Conservation (phyloP, 2,888 invertebrate species). For the Odontomyia ornata region DNA sequence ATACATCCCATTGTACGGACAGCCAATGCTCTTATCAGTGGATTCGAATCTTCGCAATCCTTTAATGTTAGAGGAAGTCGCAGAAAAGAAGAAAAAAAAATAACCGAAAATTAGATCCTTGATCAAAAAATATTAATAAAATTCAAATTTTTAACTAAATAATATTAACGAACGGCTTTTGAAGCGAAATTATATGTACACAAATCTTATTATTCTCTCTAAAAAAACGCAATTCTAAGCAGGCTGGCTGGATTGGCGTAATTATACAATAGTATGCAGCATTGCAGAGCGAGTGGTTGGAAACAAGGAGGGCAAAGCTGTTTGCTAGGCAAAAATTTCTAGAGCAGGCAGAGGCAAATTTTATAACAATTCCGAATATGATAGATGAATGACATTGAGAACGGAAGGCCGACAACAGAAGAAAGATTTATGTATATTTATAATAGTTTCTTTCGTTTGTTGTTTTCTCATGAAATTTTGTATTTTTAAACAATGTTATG, state of each 20-base stretch:
- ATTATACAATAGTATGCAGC: conserved; percentile 25
- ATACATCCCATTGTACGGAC: conserved; percentile 99
- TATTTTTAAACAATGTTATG: conserved; percentile 44
- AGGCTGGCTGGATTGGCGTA: conserved; percentile 18
- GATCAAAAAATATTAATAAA: not conserved
- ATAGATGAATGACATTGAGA: not conserved
- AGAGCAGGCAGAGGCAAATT: conserved; percentile 37
- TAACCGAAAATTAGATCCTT: not conserved
- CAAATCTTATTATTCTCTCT: not conserved
- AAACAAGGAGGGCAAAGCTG: not conserved
- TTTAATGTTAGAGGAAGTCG: conserved; percentile 58
- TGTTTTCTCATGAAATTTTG: not conserved
- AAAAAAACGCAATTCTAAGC: conserved; percentile 1
- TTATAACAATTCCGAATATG: conserved; percentile 9
- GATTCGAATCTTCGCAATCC: conserved; percentile 99
- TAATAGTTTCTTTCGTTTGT: not conserved
- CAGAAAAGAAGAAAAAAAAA: not conserved
- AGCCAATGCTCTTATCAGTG: conserved; percentile 95
- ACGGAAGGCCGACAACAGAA: not conserved
- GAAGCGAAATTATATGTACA: conserved; percentile 30
- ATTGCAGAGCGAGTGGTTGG: not conserved
- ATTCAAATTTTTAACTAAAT: conserved; percentile 3
- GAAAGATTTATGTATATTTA: not conserved
- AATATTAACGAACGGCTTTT: conserved; percentile 19
- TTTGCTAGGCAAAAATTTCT: conserved; percentile 1